phyloP scores from a whole-genome alignment of 2,888 invertebrate species.

The Lymantria dispar region DNA sequence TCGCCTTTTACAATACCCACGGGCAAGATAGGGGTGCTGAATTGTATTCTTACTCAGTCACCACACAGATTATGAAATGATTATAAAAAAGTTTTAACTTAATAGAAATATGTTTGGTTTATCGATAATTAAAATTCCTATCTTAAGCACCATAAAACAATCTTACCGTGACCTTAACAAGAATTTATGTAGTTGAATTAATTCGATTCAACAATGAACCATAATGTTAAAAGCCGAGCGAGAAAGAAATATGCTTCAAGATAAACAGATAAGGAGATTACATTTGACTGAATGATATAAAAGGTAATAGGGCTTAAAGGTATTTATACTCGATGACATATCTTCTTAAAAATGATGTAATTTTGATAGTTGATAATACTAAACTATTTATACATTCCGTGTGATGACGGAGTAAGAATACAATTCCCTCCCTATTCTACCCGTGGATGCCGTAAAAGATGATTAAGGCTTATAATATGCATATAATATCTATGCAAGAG shows the following conservation, averaged over 20 bases:
- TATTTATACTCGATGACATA: constrained; percentile 1
- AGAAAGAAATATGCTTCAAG: constrained; percentile 20
- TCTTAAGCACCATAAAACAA: constrained; percentile 10
- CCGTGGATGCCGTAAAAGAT: too few relatives aligned
- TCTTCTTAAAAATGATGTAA: constrained; percentile 1
- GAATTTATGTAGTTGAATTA: constrained; percentile 61
- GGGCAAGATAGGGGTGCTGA: too few relatives aligned
- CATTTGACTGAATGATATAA: constrained; percentile 15
- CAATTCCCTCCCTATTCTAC: too few relatives aligned
- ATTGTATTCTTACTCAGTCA: too few relatives aligned
- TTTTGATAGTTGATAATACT: constrained; percentile 4
- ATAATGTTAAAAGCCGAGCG: constrained; percentile 41
- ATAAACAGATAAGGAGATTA: constrained; percentile 27
- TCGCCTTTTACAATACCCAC: too few relatives aligned
- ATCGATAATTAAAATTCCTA: constrained; percentile 2
- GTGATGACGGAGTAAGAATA: too few relatives aligned
- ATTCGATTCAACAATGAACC: constrained; percentile 57
- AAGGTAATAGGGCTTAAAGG: constrained; percentile 13
- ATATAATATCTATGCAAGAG: too few relatives aligned
- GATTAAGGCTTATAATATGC: too few relatives aligned
- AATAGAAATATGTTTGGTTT: too few relatives aligned
- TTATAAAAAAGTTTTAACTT: too few relatives aligned
- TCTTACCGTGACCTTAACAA: constrained; percentile 41
- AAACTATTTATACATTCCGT: too few relatives aligned
- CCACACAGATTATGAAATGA: too few relatives aligned